These are phyloP conservation scores for Passer domesticus DNA, from an alignment of 2,113 vertebrate species.

Conservation along the genomic window DNA sequence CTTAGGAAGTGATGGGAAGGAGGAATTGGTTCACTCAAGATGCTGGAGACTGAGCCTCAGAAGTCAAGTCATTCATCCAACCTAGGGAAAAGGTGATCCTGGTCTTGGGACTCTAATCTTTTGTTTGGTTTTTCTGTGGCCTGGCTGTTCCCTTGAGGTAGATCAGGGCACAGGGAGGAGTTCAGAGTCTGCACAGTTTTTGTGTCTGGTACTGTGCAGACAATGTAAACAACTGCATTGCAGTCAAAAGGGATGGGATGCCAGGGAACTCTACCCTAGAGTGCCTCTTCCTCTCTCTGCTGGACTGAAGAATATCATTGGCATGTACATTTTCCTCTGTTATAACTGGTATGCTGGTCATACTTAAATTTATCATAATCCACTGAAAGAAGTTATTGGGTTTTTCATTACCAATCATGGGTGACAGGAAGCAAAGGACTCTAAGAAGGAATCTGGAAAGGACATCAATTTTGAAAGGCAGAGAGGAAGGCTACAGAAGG, in stretches of 20 bases:
- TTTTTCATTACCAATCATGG: neutral
- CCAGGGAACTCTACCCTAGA: neutral
- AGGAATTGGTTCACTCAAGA: neutral
- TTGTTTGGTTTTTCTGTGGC: neutral
- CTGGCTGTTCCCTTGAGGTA: neutral
- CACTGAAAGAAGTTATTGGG: neutral
- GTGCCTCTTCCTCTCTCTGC: neutral
- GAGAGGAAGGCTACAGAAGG: neutral
- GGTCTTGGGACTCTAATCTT: rapidly evolving
- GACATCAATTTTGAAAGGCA: neutral
- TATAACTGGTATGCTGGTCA: neutral
- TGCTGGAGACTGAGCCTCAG: neutral
- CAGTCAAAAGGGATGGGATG: neutral
- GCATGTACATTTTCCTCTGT: neutral
- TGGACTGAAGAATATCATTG: neutral
- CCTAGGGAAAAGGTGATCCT: neutral
- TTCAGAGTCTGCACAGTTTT: neutral
- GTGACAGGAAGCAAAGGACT: neutral
- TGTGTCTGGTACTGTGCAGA: neutral
- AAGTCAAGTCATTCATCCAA: neutral
- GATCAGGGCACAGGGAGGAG: neutral
- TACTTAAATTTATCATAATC: neutral
- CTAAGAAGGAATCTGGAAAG: neutral
- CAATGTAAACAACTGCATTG: neutral
- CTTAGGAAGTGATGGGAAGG: neutral